phyloP scores from a whole-genome alignment of 1,140 invertebrate species.

The Caenorhabditis latens region DNA sequence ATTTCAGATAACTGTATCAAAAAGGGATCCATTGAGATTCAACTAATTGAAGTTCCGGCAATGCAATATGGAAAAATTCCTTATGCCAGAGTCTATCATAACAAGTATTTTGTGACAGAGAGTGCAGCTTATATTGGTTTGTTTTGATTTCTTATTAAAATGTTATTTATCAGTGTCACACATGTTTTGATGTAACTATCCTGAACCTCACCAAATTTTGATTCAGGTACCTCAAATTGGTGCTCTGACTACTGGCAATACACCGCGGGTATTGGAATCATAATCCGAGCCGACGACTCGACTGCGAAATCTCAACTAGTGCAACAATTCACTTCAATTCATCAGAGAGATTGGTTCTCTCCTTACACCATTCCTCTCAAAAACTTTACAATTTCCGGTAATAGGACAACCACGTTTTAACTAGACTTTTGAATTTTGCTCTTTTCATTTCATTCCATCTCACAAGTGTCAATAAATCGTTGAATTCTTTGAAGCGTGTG shows the following conservation, averaged over 20 bases:
- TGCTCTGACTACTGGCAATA: slow-evolving; percentile 61
- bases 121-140: slow-evolving; percentile 62
- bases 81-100: slow-evolving; percentile 59
- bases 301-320: slow-evolving; percentile 39
- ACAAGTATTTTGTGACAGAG: slow-evolving; percentile 62
- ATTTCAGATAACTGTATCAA: slow-evolving; percentile 62
- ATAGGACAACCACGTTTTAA: not conserved
- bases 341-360: slow-evolving; percentile 59
- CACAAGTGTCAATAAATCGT: slow-evolving; percentile 36
- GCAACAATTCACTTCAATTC: slow-evolving; percentile 49
- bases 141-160: not conserved
- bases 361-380: slow-evolving; percentile 55
- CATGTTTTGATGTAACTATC: not conserved
- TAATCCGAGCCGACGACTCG: slow-evolving; percentile 42
- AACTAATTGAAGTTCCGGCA: slow-evolving; percentile 35
- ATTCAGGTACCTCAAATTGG: slow-evolving; percentile 64
- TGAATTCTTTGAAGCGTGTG: slow-evolving; percentile 7
- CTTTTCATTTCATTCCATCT: not conserved
- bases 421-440: too few species aligned
- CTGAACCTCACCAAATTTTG: not conserved
- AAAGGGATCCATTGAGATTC: slow-evolving; percentile 53
- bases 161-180: not conserved
- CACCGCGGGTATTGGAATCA: slow-evolving; percentile 60
- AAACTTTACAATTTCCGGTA: slow-evolving; percentile 46
- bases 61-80: slow-evolving; percentile 60